phyloP scores from a whole-genome alignment of 2,888 invertebrate species.

The Beris morrisii region DNA sequence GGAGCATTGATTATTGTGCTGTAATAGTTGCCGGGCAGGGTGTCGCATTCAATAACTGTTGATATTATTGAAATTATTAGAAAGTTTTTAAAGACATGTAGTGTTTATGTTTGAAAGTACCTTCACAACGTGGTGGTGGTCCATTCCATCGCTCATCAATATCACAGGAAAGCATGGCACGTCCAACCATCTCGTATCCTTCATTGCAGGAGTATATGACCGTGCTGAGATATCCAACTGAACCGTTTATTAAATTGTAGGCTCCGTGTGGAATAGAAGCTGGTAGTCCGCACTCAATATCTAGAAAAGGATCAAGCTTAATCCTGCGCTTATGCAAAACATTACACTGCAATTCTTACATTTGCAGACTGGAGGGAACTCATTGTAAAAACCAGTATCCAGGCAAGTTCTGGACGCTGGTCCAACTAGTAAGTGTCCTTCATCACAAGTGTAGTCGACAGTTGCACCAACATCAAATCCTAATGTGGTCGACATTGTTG shows the following conservation, averaged over 20 bases:
- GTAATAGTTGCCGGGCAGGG: conserved; percentile 63
- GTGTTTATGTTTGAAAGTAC: conserved; percentile 56
- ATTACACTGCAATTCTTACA: conserved; percentile 59
- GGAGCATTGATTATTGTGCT: conserved; percentile 62
- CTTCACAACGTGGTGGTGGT: conserved; percentile 85
- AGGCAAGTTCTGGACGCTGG: conserved; percentile 81
- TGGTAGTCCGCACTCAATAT: conserved; percentile 86
- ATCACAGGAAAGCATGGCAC: conserved; percentile 83
- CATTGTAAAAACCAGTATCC: conserved; percentile 90
- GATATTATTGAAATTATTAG: background rate
- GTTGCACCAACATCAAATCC: conserved; percentile 79
- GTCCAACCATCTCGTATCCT: conserved; percentile 83
- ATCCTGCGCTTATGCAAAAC: too few species aligned
- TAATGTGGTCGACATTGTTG: conserved; percentile 77
- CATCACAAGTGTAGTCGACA: conserved; percentile 82
- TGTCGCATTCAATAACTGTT: conserved; percentile 69
- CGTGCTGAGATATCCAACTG: conserved; percentile 82
- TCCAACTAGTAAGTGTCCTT: conserved; percentile 84
- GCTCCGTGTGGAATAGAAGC: conserved; percentile 82
- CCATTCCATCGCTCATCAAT: conserved; percentile 93
- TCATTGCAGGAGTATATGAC: conserved; percentile 82
- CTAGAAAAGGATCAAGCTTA: conserved; percentile 56
- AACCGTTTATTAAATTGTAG: conserved; percentile 80
- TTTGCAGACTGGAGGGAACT: conserved; percentile 91
- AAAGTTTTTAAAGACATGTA: background rate